Evolutionary conservation across 2,113 vertebrate genomes (phyloP).

Genomic region (Pomatorhinus ruficollis): DNA sequence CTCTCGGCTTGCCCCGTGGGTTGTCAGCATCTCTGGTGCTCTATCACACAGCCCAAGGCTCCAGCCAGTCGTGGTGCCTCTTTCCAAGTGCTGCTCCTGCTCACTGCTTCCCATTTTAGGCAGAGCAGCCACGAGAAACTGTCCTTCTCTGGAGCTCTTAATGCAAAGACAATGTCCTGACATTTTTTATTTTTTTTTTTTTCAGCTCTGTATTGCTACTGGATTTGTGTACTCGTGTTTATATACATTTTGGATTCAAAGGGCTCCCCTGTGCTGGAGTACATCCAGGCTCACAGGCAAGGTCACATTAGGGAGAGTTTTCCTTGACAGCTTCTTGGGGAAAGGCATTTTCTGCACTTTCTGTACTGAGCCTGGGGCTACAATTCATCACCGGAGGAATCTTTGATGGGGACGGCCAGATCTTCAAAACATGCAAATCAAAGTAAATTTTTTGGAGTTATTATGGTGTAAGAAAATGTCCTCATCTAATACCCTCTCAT

Average conservation of each 20-base stretch:
- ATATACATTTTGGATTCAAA: constrained; percentile 46
- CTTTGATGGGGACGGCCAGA: not conserved
- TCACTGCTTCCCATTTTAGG: constrained; percentile 28
- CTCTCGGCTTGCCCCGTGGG: not conserved
- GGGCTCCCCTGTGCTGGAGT: constrained; percentile 32
- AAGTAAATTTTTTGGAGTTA: not conserved
- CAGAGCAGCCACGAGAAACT: not conserved
- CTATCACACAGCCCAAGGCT: not conserved
- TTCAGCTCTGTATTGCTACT: constrained; percentile 32
- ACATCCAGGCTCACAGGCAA: not conserved
- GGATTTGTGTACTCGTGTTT: constrained; percentile 41
- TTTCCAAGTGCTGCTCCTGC: not conserved
- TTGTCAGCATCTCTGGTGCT: not conserved
- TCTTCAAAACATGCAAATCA: not conserved
- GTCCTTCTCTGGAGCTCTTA: not conserved
- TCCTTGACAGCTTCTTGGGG: not conserved
- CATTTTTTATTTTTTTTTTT: not conserved
- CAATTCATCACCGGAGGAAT: not conserved
- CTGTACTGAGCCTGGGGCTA: not conserved
- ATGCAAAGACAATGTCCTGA: constrained; percentile 7
- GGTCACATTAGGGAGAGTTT: not conserved
- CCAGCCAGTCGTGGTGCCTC: constrained; percentile 25
- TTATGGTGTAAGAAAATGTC: not conserved
- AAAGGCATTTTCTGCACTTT: not conserved
- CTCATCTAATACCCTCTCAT: not conserved